Percentiles rank a stretch among this genome's conserved stretches.
phyloP scores from a whole-genome alignment of 2,888 invertebrate genomes.

The Drosophila subquinaria region DNA sequence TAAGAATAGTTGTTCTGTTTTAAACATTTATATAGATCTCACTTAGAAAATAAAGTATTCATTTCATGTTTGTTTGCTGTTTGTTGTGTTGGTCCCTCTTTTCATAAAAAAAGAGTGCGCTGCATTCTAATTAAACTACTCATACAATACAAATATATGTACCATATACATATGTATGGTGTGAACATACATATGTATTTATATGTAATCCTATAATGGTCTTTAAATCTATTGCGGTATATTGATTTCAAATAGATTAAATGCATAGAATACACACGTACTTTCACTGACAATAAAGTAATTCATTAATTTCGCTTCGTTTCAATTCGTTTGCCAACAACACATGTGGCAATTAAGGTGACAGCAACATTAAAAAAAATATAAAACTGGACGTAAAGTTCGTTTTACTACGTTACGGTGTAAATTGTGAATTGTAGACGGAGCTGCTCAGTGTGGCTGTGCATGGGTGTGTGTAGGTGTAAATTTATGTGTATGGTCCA shows the following conservation, averaged over 20 bases:
- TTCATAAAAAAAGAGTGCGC: slow-evolving; percentile 78
- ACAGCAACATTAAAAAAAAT: slow-evolving; percentile 43
- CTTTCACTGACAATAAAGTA: slow-evolving; percentile 69
- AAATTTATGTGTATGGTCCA: slow-evolving; percentile 24
- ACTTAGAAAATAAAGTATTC: slow-evolving; percentile 75
- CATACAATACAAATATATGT: slow-evolving; percentile 46
- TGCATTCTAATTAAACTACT: slow-evolving; percentile 70
- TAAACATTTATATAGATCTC: slow-evolving; percentile 70
- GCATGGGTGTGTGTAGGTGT: neutral
- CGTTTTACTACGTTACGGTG: slow-evolving; percentile 39
- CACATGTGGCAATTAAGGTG: slow-evolving; percentile 64
- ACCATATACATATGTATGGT: neutral
- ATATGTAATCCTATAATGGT: slow-evolving; percentile 57
- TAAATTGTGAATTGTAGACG: slow-evolving; percentile 23
- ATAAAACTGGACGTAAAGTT: slow-evolving; percentile 71
- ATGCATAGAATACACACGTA: slow-evolving; percentile 63
- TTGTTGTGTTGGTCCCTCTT: slow-evolving; percentile 72
- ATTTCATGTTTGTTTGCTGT: slow-evolving; percentile 55
- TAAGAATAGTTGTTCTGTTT: slow-evolving; percentile 37
- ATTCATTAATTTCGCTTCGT: slow-evolving; percentile 53
- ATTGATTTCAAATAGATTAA: slow-evolving; percentile 68
- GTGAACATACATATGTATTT: slow-evolving; percentile 20
- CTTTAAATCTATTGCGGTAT: slow-evolving; percentile 57
- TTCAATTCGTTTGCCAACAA: slow-evolving; percentile 35
- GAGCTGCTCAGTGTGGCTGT: neutral